phyloP scores from a whole-genome alignment of 2,888 invertebrate species.

The Orchesella flavescens region DNA sequence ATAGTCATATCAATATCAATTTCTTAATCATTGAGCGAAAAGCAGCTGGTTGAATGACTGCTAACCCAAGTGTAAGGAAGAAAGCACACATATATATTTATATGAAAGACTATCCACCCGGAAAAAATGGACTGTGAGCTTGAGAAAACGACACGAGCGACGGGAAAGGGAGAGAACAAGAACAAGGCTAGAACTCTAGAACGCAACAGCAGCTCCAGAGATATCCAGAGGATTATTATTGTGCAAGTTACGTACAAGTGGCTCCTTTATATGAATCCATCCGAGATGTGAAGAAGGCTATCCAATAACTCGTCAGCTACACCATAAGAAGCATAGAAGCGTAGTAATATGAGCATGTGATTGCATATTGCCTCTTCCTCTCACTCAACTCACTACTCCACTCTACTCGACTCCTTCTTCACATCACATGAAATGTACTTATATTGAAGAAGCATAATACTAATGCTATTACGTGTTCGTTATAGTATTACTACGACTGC shows the following conservation, averaged over 20 bases:
- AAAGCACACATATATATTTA: conserved; percentile 30
- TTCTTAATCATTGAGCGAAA: conserved; percentile 59
- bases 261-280: conserved; percentile 41
- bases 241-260: conserved; percentile 51
- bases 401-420: conserved; percentile 3
- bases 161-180: conserved; percentile 22
- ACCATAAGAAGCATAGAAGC: conserved; percentile 33
- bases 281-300: conserved; percentile 42
- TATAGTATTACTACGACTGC: conserved; percentile 42
- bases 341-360: conserved; percentile 49
- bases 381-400: too few species aligned
- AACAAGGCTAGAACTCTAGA: conserved; percentile 5
- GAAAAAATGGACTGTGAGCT: conserved; percentile 60
- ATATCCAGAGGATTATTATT: conserved; percentile 29
- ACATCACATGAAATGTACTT: conserved; percentile 46
- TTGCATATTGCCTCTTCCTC: conserved; percentile 28
- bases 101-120: conserved; percentile 52
- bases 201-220: conserved; percentile 15
- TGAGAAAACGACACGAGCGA: conserved; percentile 10
- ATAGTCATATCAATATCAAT: conserved; percentile 62
- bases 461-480: conserved; percentile 45
- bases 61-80: conserved; percentile 53
- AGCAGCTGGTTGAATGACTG: conserved; percentile 58
- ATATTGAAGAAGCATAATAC: conserved; percentile 38
- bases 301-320: conserved; percentile 59